phyloP scores from a whole-genome alignment of 2,888 invertebrate species.

The Sminthurinus aureus region DNA sequence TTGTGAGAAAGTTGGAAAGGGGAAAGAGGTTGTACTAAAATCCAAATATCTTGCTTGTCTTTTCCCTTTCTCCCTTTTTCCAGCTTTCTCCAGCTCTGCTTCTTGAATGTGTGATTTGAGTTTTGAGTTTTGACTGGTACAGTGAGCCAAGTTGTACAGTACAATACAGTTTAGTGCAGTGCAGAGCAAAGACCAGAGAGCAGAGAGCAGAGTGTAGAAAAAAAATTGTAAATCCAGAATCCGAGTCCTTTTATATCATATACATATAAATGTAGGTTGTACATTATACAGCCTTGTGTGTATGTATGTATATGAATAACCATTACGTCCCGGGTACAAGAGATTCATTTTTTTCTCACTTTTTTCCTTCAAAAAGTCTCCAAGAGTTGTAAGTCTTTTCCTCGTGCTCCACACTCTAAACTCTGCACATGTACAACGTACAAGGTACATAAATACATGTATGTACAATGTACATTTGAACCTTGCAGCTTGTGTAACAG shows the following conservation, averaged over 20 bases:
- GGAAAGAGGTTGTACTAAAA: not conserved
- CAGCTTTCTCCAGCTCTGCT: not conserved
- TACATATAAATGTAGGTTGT: not conserved
- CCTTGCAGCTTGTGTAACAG: too few species aligned
- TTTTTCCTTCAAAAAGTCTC: not conserved
- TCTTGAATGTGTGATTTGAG: not conserved
- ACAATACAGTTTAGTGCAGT: too few species aligned
- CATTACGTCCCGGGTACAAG: not conserved
- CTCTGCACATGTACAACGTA: too few species aligned
- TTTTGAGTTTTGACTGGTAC: too few species aligned
- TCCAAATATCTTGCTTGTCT: not conserved
- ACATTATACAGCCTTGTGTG: too few species aligned
- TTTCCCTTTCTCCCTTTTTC: not conserved
- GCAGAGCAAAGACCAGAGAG: too few species aligned
- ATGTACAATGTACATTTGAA: too few species aligned
- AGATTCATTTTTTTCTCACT: not conserved
- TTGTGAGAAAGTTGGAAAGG: not conserved
- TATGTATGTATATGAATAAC: not conserved
- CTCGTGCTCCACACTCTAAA: not conserved
- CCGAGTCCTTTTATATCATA: not conserved
- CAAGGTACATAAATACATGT: too few species aligned
- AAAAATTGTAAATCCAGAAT: not conserved
- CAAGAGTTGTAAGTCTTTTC: not conserved
- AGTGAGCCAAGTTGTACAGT: not conserved
- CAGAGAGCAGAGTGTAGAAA: not conserved